Evolutionary conservation across 2,113 vertebrate genomes (phyloP).

Genomic region (Piliocolobus tephrosceles): DNA sequence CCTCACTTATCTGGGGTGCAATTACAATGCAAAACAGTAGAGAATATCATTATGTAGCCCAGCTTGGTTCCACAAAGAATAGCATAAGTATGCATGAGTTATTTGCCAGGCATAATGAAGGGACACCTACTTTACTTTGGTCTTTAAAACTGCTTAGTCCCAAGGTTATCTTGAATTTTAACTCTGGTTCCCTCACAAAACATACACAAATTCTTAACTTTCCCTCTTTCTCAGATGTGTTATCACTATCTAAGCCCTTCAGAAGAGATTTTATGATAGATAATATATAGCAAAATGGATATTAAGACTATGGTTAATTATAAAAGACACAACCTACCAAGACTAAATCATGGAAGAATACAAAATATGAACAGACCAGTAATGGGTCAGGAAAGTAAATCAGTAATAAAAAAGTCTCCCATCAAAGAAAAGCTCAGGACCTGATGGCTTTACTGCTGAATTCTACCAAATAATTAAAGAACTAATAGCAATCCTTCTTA

Average conservation of each 20-base stretch:
- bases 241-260: background rate
- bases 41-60: background rate
- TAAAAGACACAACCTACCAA: background rate
- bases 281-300: constrained; percentile 7
- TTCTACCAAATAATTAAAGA: background rate
- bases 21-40: background rate
- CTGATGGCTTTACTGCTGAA: background rate
- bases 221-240: background rate
- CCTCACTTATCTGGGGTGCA: background rate
- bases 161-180: constrained; percentile 1
- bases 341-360: background rate
- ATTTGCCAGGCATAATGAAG: background rate
- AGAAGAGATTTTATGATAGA: background rate
- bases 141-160: background rate
- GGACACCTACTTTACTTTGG: background rate
- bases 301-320: background rate
- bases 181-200: background rate
- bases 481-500: background rate
- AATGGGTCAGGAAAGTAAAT: background rate
- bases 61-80: background rate
- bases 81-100: background rate
- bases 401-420: background rate
- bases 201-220: background rate
- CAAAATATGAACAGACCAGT: background rate
- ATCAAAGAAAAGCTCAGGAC: background rate